Evolutionary conservation across 1,140 invertebrate species (phyloP).

Genomic region (Campoletis sonorensis): DNA sequence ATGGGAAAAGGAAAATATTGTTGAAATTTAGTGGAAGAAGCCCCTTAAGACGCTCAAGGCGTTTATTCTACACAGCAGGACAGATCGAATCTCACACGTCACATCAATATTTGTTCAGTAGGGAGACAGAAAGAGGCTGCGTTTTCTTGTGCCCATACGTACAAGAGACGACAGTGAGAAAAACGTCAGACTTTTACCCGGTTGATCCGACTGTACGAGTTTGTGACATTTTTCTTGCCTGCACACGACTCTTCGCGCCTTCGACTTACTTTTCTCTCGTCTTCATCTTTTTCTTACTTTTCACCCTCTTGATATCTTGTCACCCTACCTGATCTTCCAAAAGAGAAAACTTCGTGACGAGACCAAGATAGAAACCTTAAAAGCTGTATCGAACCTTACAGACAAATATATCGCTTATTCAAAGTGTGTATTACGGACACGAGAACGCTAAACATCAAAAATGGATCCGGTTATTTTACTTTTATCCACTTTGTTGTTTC

Average conservation of each 20-base stretch:
- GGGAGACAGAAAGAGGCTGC: neutral
- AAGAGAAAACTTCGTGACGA: neutral
- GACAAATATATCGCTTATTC: too few relatives aligned
- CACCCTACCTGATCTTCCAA: neutral
- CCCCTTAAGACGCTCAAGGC: constrained; percentile 24
- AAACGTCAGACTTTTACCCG: neutral
- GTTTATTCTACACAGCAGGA: constrained; percentile 43
- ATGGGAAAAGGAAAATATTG: too few relatives aligned
- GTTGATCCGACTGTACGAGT: constrained; percentile 18
- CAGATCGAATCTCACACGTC: constrained; percentile 50
- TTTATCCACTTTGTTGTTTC: too few relatives aligned
- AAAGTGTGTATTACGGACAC: too few relatives aligned
- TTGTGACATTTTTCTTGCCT: constrained; percentile 10
- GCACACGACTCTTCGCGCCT: neutral
- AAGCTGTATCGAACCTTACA: too few relatives aligned
- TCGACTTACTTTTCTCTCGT: neutral
- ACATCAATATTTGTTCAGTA: constrained; percentile 50
- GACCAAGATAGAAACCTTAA: too few relatives aligned
- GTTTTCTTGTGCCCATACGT: neutral
- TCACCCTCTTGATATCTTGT: constrained; percentile 3
- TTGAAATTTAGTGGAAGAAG: too few relatives aligned
- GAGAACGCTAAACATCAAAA: too few relatives aligned
- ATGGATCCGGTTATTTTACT: too few relatives aligned
- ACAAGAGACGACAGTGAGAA: neutral
- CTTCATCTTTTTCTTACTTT: neutral